Evolutionary conservation across 2,888 invertebrate genomes (phyloP), one percentile per base, ranked within the genome.

Genomic region (Tryphoninae sp.): DNA sequence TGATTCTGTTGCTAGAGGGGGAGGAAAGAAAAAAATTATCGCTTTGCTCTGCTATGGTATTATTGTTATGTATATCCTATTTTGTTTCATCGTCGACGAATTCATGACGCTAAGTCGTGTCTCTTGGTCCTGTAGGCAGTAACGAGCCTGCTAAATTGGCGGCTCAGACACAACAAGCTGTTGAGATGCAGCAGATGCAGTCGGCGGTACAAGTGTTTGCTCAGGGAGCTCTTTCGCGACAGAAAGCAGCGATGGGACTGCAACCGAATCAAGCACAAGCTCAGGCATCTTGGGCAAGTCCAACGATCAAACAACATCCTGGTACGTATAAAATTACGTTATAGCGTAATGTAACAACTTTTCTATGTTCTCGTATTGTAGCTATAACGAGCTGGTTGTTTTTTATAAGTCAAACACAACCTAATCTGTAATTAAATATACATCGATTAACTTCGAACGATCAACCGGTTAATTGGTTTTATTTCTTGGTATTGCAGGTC

Each of bases 161-260:
- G 69, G 86, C 86, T 65, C 91, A 89, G 69, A 88, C 83, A 85
- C 90, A 89, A 84, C 90, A 89, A 84, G 86, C 87, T 73, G 86
- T 87, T 42, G 90, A 90, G 78, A 91, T 90, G 82, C 89, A 90
- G 81, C 90, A 90, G 86, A 89, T 90, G 88, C 91, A 88, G 79
- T 89, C 89, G 49, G 89, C 88, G 40, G 89, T 89, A 78, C 90
- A 90, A 79, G 84, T 90, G 82, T 84, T 91, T 76, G 84, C 90
- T n/a, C 91, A 91, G 81, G 89, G 90, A 55, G 87, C 88, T 78
- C 85, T 90, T n/a, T 87, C 90, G 55, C 89, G 90, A 65, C 91
- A 90, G n/a, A 81, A 74, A 67, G 84, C 87, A 69, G 78, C 88
- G 11, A 83, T 89, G 82, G 89, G 89, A 78, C 85, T 87, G 55